Evolutionary conservation across 1,140 invertebrate species (phyloP), one percentile per base, ranked within the genome.

Genomic region (Anadara kagoshimensis): DNA sequence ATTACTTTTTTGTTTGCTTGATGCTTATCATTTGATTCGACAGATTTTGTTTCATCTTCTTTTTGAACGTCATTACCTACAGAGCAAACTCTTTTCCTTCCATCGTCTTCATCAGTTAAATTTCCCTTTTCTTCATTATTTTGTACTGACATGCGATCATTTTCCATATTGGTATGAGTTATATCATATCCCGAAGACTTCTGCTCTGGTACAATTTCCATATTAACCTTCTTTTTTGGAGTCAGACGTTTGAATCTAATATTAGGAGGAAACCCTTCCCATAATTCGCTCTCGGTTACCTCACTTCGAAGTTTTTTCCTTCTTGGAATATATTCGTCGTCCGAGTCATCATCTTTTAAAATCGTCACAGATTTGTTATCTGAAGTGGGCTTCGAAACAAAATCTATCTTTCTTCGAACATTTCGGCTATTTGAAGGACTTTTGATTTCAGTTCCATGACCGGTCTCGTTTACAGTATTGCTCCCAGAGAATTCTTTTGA

Each of bases 241-340:
- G 62, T 64, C 11, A 64, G 62, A 14, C 62, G 44, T 64, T 64
- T 64, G 29, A 64, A 64, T 11, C 62, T 18, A 36, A 64, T 18
- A 45, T 22, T 53, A 24, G 49, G 62, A 10, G 62, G 62, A 41
- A 64, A 64, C 7, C 62, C 62, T 22, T 64, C 62, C 62, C 62
- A 64, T n/a, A 64, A 18, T 64, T 64, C 47, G 24, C 51, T 47
- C n/a, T 64, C 62, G 10, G 45, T 64, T 47, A 53, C n/a, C 51
- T 64, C 62, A 36, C 62, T 64, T 29, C 62, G 22, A 12, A 64
- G 18, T 36, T 53, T 51, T 53, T 64, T 64, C 1, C 45, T 45
- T 41, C 62, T 51, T 12, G 62, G 62, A 18, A 26, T 45, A 36
- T 26, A 8, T 7, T 63, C 61, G 14, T 43, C 7, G 4, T 59